Conservation (phyloP, 2,797 vertebrate species). For the Lacerta viridis region DNA sequence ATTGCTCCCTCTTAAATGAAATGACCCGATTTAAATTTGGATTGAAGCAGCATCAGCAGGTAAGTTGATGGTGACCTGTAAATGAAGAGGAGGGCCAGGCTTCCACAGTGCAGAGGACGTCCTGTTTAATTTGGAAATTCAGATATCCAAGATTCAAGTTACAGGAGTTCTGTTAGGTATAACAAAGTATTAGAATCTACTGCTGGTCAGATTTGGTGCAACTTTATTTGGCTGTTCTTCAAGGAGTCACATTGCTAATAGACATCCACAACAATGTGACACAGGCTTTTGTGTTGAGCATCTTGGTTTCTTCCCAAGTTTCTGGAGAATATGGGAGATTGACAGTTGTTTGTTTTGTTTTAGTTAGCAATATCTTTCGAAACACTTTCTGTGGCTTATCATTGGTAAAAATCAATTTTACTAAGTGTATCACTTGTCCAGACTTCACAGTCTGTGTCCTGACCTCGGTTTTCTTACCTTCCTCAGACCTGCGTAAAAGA, state of each 20-base stretch:
- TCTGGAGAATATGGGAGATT: not conserved
- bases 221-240: not conserved
- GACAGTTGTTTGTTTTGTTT: not conserved
- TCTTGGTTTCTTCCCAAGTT: not conserved
- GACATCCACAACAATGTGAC: not conserved
- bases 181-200: not conserved
- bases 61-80: constrained; percentile 69
- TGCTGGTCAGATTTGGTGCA: not conserved
- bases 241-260: not conserved
- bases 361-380: constrained; percentile 1
- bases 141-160: not conserved
- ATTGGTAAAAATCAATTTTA: not conserved
- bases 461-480: constrained; percentile 32
- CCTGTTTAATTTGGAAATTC: not conserved
- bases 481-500: constrained; percentile 91
- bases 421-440: not conserved
- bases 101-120: not conserved
- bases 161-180: not conserved
- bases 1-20: constrained; percentile 92
- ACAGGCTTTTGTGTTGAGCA: not conserved
- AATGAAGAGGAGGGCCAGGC: not conserved
- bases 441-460: not conserved
- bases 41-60: constrained; percentile 94
- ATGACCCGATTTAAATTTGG: constrained; percentile 90
- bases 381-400: not conserved